These are phyloP conservation scores for Pteronura brasiliensis DNA, from an alignment of 2,113 vertebrate species.

Conservation along the genomic window DNA sequence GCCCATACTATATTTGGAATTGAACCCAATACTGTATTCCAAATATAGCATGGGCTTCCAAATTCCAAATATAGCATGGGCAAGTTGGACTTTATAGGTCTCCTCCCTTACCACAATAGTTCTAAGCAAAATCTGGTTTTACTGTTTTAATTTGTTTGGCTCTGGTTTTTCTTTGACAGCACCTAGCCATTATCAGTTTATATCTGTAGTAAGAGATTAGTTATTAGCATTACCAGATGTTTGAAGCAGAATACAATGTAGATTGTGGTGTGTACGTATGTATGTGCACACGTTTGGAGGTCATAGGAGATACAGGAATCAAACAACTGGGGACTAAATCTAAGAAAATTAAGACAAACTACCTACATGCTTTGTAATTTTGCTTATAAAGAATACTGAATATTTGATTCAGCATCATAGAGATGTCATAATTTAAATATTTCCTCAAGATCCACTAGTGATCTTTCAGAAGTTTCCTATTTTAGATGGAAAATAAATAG, in stretches of 20 bases:
- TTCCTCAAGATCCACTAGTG: not conserved
- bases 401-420: not conserved
- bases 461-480: not conserved
- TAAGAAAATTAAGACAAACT: not conserved
- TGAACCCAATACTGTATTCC: not conserved
- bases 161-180: not conserved
- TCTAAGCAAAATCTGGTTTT: not conserved
- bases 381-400: not conserved
- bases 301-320: not conserved
- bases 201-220: not conserved
- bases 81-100: not conserved
- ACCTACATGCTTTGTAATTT: not conserved
- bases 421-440: constrained; percentile 13
- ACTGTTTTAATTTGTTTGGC: not conserved
- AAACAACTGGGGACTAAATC: not conserved
- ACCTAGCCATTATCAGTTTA: not conserved
- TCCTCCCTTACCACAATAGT: not conserved
- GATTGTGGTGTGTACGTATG: not conserved
- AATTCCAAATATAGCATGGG: not conserved
- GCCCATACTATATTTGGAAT: not conserved
- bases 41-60: not conserved
- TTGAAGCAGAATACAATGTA: not conserved
- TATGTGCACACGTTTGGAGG: not conserved
- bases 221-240: not conserved
- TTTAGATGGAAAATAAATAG: not conserved